phyloP scores from a whole-genome alignment of 2,888 invertebrate genomes.

The Philereme vetulata region DNA sequence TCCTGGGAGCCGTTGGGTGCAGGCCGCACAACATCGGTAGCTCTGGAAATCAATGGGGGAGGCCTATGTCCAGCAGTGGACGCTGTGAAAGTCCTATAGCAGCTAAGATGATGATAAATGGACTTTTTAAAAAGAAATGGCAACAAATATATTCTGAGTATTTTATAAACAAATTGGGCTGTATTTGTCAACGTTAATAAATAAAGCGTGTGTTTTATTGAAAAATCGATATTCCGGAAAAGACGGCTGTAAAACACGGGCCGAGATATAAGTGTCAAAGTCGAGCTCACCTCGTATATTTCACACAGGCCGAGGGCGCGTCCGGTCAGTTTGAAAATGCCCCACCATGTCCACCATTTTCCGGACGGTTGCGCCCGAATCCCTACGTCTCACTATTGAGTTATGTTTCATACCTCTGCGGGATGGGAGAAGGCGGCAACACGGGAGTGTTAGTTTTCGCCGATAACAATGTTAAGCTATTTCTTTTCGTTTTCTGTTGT shows the following conservation, averaged over 20 bases:
- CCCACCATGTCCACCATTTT: constrained; percentile 75
- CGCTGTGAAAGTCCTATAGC: too few relatives aligned
- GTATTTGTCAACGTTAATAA: neutral
- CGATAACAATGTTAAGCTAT: constrained; percentile 29
- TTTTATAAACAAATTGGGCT: neutral
- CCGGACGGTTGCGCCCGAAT: constrained; percentile 71
- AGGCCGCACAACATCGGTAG: too few relatives aligned
- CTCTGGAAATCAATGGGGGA: too few relatives aligned
- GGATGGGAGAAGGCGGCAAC: constrained; percentile 48
- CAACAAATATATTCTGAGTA: too few relatives aligned
- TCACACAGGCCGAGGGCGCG: constrained; percentile 53
- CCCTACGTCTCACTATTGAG: constrained; percentile 70
- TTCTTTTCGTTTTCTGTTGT: constrained; percentile 7
- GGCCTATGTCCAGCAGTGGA: too few relatives aligned
- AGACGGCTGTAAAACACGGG: constrained; percentile 28
- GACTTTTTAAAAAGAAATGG: too few relatives aligned
- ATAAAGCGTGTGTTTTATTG: constrained; percentile 2
- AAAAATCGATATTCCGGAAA: constrained; percentile 9
- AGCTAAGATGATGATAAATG: too few relatives aligned
- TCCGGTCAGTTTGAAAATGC: constrained; percentile 76
- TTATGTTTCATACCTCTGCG: constrained; percentile 69
- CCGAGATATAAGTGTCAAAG: constrained; percentile 56
- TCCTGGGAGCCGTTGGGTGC: too few relatives aligned
- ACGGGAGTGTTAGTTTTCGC: constrained; percentile 40
- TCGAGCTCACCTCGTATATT: constrained; percentile 61